phyloP scores from a whole-genome alignment of 2,113 vertebrate genomes.

The Calidris pugnax region DNA sequence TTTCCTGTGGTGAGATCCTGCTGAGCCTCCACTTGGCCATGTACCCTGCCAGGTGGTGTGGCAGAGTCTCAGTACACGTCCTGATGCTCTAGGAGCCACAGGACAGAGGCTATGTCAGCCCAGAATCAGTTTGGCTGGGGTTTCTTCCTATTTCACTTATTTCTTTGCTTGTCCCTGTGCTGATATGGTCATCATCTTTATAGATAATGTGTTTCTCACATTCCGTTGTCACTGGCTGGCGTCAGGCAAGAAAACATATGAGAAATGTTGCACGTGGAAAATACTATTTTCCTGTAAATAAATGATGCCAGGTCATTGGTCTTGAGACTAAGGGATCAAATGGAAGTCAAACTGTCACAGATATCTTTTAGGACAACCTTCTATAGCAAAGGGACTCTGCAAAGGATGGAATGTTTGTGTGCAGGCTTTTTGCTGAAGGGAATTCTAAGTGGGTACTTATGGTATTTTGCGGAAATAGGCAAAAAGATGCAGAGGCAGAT shows the following conservation, averaged over 20 bases:
- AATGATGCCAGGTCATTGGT: background rate
- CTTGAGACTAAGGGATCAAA: background rate
- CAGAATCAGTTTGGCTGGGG: background rate
- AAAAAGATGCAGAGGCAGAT: background rate
- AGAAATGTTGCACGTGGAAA: background rate
- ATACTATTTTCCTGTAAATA: background rate
- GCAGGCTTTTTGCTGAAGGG: background rate
- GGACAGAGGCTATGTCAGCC: background rate
- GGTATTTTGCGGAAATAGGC: background rate
- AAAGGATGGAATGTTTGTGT: background rate
- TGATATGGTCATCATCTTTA: background rate
- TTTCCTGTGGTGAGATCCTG: background rate
- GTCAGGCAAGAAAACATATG: background rate
- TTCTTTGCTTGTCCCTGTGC: background rate
- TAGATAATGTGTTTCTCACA: background rate
- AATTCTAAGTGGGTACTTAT: background rate
- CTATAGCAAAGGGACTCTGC: background rate
- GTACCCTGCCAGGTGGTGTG: background rate
- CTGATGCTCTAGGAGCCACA: background rate
- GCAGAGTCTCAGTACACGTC: background rate
- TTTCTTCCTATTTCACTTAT: background rate
- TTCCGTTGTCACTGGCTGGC: background rate
- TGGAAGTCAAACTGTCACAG: background rate
- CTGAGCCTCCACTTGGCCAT: fast-evolving
- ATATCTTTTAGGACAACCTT: background rate